These are phyloP conservation scores for Byasa hedistus DNA, from an alignment of 2,888 invertebrate species.

Conservation along the genomic window DNA sequence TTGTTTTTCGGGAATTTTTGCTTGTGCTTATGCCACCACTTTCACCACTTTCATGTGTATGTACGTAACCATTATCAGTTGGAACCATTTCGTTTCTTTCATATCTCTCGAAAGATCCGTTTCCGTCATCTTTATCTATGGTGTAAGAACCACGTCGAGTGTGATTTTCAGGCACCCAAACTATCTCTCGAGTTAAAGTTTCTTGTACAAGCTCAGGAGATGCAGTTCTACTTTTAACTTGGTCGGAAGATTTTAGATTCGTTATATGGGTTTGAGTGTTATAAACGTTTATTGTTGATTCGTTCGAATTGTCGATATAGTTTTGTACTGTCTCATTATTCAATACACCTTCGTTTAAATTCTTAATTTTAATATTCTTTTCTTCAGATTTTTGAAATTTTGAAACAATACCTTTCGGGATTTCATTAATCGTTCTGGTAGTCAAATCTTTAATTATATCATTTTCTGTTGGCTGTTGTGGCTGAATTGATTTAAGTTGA, in stretches of 20 bases:
- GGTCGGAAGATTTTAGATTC: conserved; percentile 58
- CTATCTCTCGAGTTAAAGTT: conserved; percentile 63
- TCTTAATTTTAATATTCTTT: background rate
- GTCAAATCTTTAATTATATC: conserved; percentile 32
- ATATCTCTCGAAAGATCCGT: conserved; percentile 58
- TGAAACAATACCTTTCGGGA: conserved; percentile 29
- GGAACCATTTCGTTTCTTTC: conserved; percentile 63
- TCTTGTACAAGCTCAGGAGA: conserved; percentile 69
- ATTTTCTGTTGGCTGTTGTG: conserved; percentile 41
- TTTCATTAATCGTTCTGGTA: conserved; percentile 18
- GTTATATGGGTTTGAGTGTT: conserved; percentile 57
- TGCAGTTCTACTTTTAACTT: conserved; percentile 59
- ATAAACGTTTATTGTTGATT: conserved; percentile 38
- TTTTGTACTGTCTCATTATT: conserved; percentile 34
- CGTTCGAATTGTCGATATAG: conserved; percentile 33
- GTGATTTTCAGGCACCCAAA: conserved; percentile 67
- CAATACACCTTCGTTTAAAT: conserved; percentile 35
- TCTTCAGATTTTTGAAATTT: conserved; percentile 9
- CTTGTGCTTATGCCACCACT: conserved; percentile 53
- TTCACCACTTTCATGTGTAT: conserved; percentile 57
- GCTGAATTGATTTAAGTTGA: conserved; percentile 62
- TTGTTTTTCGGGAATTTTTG: conserved; percentile 52
- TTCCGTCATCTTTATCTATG: conserved; percentile 61
- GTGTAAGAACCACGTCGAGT: conserved; percentile 71
- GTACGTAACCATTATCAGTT: conserved; percentile 59